phyloP scores from a whole-genome alignment of 64 coral and sea anemone genomes.

The Dendronephthya gigantea region DNA sequence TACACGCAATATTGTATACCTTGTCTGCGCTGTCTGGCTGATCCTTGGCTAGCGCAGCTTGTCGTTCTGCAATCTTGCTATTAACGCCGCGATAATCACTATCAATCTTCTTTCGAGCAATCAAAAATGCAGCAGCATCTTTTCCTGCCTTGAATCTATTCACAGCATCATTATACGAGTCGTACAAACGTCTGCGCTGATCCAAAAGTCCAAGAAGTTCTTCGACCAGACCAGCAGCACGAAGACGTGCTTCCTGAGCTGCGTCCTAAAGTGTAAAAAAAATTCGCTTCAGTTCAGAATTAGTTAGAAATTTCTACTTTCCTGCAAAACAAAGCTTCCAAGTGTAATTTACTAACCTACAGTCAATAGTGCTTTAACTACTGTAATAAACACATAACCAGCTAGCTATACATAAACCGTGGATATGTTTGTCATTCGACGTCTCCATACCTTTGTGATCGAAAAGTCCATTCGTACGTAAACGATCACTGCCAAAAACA shows the following conservation, averaged over 20 bases:
- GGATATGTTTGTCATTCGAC: background rate
- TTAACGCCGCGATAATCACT: constrained; percentile 76
- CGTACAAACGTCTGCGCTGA: constrained; percentile 75
- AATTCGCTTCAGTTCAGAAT: no score
- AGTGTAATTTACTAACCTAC: no score
- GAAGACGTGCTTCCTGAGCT: constrained; percentile 78
- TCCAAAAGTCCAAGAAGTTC: constrained; percentile 74
- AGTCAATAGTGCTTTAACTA: no score
- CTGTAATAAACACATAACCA: no score
- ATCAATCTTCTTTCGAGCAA: constrained; percentile 89
- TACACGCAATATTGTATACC: constrained; percentile 18
- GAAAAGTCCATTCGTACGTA: constrained; percentile 95
- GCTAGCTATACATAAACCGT: background rate
- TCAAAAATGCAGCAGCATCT: constrained; percentile 63
- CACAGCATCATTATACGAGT: constrained; percentile 75
- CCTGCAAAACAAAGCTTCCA: no score
- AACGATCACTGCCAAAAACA: constrained; percentile 88
- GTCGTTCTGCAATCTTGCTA: constrained; percentile 67
- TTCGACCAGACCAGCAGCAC: constrained; percentile 81
- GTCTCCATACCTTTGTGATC: constrained; percentile 97
- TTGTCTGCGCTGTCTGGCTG: constrained; percentile 82
- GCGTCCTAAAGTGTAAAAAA: constrained; percentile 74
- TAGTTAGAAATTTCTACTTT: no score
- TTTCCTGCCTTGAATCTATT: constrained; percentile 80
- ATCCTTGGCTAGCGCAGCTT: constrained; percentile 62